Conservation (phyloP, 2,888 invertebrate species). For the Nomada ferruginata region DNA sequence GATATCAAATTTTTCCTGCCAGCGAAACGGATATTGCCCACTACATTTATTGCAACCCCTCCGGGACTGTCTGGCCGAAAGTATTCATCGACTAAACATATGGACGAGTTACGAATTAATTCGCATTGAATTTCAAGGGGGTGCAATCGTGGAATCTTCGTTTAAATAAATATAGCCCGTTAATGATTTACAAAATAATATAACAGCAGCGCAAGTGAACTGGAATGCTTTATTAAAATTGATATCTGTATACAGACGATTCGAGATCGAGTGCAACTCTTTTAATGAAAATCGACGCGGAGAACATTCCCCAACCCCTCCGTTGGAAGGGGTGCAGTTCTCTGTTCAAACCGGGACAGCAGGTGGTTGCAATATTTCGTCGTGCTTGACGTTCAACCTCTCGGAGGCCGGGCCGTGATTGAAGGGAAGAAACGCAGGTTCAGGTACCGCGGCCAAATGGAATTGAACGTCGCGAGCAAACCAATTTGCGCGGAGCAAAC, state of each 20-base stretch:
- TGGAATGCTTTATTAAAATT: too few relatives aligned
- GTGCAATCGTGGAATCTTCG: not conserved
- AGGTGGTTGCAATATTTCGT: slow-evolving; percentile 5
- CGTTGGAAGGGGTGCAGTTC: not conserved
- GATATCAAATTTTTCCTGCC: too few relatives aligned
- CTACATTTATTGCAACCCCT: too few relatives aligned
- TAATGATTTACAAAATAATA: not conserved
- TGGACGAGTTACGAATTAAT: slow-evolving; percentile 3
- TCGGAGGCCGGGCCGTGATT: slow-evolving; percentile 1
- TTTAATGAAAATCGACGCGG: too few relatives aligned
- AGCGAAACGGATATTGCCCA: too few relatives aligned
- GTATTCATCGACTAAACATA: not conserved
- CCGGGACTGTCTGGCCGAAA: not conserved
- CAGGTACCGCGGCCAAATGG: slow-evolving; percentile 62
- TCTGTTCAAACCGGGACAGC: not conserved
- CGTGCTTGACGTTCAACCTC: not conserved
- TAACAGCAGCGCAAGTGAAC: too few relatives aligned
- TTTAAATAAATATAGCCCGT: not conserved
- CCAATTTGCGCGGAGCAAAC: slow-evolving; percentile 67
- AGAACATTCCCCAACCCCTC: too few relatives aligned
- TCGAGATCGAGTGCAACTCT: too few relatives aligned
- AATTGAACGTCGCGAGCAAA: slow-evolving; percentile 77
- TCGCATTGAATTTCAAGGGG: not conserved
- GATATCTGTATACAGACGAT: too few relatives aligned
- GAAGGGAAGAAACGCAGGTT: slow-evolving; percentile 26